Conservation (phyloP, 1,140 invertebrate species). For the Panulirus ornatus region DNA sequence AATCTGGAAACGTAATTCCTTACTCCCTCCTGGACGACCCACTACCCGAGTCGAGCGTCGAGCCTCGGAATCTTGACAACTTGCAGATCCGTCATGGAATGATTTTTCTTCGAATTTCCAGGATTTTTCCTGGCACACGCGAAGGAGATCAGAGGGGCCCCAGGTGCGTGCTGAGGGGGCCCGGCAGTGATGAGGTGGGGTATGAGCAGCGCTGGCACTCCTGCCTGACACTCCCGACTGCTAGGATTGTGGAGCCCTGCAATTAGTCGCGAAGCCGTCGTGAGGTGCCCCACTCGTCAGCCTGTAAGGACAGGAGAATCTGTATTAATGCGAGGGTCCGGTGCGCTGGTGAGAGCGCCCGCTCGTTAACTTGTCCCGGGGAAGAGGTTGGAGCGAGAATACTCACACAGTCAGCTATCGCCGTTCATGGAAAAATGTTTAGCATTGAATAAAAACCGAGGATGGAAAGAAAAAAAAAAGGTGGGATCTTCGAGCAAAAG, state of each 20-base stretch:
- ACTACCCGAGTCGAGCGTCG: not conserved
- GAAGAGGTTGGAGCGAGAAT: no score
- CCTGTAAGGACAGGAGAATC: not conserved
- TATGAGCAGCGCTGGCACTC: no score
- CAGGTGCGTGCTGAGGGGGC: not conserved
- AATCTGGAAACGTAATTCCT: not conserved
- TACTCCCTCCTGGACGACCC: no score
- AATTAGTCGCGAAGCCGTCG: not conserved
- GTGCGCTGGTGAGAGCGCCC: not conserved
- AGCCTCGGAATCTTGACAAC: not conserved
- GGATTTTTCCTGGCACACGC: not conserved
- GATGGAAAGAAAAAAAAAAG: no score
- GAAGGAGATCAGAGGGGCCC: not conserved
- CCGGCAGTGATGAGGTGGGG: no score
- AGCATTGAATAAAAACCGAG: no score
- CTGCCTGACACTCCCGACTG: not conserved
- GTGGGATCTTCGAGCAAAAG: no score
- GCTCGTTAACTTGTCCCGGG: no score
- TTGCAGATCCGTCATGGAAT: not conserved
- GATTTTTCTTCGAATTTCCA: not conserved
- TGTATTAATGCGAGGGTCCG: not conserved
- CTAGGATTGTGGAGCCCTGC: not conserved
- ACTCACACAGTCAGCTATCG: no score
- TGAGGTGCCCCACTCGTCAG: not conserved
- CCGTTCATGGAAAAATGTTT: no score